Base-by-base conservation (phyloP, 2,888 invertebrate species). In the Rhaphigaster nebulosa region DNA sequence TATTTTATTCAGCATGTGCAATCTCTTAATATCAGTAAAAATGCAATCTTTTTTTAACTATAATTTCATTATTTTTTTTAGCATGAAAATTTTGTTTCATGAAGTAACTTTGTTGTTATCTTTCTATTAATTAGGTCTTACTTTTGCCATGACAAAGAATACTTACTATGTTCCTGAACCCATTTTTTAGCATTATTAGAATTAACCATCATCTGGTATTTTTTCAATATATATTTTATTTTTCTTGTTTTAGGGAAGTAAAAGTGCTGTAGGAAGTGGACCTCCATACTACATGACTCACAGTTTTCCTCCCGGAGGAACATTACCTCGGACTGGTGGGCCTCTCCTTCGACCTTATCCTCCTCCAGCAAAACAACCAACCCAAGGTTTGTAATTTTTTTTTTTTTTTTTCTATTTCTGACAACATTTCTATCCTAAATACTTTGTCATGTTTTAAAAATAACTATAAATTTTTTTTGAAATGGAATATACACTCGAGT, bases 341-440 rank as follows among this genome's bases (percentile, higher is more conserved):
- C 95, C 96, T 10, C 94, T 96, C 92, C 94, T 96, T 87, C 94
- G 96, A 89, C 95, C 96, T 0, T 96, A 96, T 93, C 96, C 96
- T 26, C 96, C 96, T 23, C 95, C 95, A 23, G 94, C 95, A 20
- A 92, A 91, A 54, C 91, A 92, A 41, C 92, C 91, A 70, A 92
- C 92, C 87, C 91, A 92, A 56, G 92, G 91, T 90, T 88, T 52
- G 38, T 29, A 54, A 56, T 38, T 45, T 56, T 56, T 87, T 26
- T 52, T 23, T 56, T 23, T 38, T 45, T 56, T 56, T 87, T 26
- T 52, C 4, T 56, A 2, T 52, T 18, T 52, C 18, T 52, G 18
- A 52, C 18, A 15, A 15, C 52, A 52, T 52, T 52, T 52, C 52
- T 52, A 18, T 8, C 4, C 52, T 15, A 52, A 52, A 52, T 52